phyloP scores from a whole-genome alignment of 2,888 invertebrate species.

The Argyresthia goedartella region DNA sequence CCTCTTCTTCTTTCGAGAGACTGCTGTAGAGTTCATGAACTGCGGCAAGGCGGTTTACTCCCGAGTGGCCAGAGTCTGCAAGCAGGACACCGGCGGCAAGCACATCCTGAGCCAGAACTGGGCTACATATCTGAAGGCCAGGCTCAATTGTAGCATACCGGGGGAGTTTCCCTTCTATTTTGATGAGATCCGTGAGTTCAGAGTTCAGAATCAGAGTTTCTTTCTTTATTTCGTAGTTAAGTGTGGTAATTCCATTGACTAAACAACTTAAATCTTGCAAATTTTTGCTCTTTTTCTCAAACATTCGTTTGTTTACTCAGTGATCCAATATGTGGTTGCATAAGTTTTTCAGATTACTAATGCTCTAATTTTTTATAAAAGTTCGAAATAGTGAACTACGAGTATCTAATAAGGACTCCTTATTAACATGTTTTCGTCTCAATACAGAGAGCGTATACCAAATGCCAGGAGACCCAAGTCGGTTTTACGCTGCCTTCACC shows the following conservation, averaged over 20 bases:
- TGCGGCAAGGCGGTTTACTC: slow-evolving; percentile 80
- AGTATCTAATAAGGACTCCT: too few species aligned
- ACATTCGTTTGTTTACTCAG: too few species aligned
- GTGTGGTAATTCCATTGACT: too few species aligned
- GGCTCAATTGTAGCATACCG: slow-evolving; percentile 78
- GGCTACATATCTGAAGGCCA: slow-evolving; percentile 77
- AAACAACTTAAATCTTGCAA: too few species aligned
- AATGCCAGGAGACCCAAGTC: slow-evolving; percentile 71
- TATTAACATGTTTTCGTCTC: slow-evolving; percentile 12
- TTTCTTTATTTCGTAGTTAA: neutral
- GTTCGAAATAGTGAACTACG: too few species aligned
- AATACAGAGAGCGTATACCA: slow-evolving; percentile 75
- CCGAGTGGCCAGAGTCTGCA: slow-evolving; percentile 80
- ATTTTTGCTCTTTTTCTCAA: too few species aligned
- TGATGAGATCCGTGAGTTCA: slow-evolving; percentile 80
- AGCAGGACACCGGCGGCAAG: slow-evolving; percentile 76
- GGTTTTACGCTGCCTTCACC: slow-evolving; percentile 78
- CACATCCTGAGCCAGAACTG: slow-evolving; percentile 76
- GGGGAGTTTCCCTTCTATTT: slow-evolving; percentile 83
- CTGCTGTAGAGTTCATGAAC: slow-evolving; percentile 77
- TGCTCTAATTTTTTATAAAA: too few species aligned
- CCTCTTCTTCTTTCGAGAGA: slow-evolving; percentile 80
- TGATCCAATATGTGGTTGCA: too few species aligned
- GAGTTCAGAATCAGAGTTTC: too few species aligned
- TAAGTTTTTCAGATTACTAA: too few species aligned